Conservation (phyloP, 2,888 invertebrate species). For the Ptilodon capucinus region DNA sequence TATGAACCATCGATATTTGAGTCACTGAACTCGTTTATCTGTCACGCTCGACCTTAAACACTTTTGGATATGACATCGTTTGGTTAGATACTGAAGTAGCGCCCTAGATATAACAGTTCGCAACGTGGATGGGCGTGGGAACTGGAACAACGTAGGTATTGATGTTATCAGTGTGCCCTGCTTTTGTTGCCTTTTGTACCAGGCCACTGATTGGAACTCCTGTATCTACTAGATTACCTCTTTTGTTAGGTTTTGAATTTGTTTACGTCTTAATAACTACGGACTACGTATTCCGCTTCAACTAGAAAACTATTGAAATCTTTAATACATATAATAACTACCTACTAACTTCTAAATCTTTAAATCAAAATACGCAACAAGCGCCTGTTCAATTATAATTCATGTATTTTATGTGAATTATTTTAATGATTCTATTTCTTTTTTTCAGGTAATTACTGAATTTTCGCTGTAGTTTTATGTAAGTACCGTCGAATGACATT, state of each 20-base stretch:
- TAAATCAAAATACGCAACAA: too few relatives aligned
- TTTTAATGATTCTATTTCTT: background rate
- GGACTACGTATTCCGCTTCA: too few relatives aligned
- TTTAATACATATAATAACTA: too few relatives aligned
- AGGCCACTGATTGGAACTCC: background rate
- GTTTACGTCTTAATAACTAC: background rate
- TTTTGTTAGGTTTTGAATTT: background rate
- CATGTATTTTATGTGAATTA: background rate
- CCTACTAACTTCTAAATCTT: too few relatives aligned
- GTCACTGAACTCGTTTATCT: background rate
- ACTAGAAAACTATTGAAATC: too few relatives aligned
- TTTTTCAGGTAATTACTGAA: background rate
- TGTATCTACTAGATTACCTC: background rate
- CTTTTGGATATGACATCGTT: background rate
- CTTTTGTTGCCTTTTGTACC: background rate
- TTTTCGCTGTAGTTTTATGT: too few relatives aligned
- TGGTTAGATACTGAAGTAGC: background rate
- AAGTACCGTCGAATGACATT: too few relatives aligned
- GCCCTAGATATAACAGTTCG: background rate
- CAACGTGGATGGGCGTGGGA: conserved; percentile 5
- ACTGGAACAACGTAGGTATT: conserved; percentile 3
- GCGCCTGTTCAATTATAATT: background rate
- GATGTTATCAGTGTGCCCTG: conserved; percentile 2
- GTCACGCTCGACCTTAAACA: background rate
- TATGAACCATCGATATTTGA: background rate